These are phyloP conservation scores for Drosophila teissieri DNA, from an alignment of 1,140 invertebrate species.

Conservation along the genomic window DNA sequence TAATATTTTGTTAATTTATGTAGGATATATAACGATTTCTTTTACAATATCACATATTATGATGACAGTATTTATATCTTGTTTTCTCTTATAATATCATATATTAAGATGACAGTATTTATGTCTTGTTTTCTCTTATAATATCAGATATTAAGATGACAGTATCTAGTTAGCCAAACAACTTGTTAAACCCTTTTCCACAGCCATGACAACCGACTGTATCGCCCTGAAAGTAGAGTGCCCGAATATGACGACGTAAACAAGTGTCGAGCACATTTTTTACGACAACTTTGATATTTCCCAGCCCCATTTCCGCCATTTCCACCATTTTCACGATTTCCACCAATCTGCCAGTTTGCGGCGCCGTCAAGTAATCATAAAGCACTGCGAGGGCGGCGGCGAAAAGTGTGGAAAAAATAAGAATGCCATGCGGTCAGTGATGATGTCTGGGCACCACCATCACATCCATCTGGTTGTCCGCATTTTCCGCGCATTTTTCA, in stretches of 20 bases:
- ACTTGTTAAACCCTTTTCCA: not conserved
- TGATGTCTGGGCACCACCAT: constrained; percentile 35
- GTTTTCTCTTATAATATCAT: too few relatives aligned
- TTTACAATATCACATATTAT: not conserved
- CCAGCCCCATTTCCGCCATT: constrained; percentile 1
- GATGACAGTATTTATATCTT: not conserved
- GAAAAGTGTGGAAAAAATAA: constrained; percentile 17
- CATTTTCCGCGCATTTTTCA: constrained; percentile 75
- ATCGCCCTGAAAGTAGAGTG: constrained; percentile 7
- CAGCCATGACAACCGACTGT: not conserved
- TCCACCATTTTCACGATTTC: not conserved
- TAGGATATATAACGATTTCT: too few relatives aligned
- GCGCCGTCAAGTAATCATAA: constrained; percentile 65
- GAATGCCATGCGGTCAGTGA: constrained; percentile 45
- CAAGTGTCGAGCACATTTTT: constrained; percentile 79
- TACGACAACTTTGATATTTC: constrained; percentile 61
- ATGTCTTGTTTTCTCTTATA: too few relatives aligned
- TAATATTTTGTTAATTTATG: too few relatives aligned
- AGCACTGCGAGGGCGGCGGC: constrained; percentile 56
- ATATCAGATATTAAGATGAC: too few relatives aligned
- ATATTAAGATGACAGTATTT: not conserved
- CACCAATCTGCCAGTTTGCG: constrained; percentile 25
- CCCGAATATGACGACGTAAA: constrained; percentile 50
- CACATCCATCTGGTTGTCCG: constrained; percentile 20
- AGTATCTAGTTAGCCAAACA: not conserved